These are phyloP conservation scores for Siniperca undulata DNA, from an alignment of 2,797 vertebrate species.

Conservation along the genomic window DNA sequence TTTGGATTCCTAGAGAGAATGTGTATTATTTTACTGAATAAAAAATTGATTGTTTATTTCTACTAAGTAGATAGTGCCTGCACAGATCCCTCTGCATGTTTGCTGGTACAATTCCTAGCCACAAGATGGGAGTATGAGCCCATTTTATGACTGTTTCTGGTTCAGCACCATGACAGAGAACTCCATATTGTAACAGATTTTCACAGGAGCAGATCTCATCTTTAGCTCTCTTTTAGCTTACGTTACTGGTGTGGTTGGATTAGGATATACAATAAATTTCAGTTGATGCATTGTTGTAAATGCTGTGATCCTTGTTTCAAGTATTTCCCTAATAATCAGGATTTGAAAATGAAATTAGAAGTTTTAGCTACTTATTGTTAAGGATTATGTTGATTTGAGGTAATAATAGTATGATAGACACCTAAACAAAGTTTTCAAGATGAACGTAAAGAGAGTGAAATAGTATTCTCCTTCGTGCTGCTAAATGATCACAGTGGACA, in stretches of 20 bases:
- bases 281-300: background rate
- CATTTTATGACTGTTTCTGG: constrained; percentile 12
- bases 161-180: constrained; percentile 13
- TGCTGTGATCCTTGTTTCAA: background rate
- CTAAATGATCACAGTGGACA: constrained; percentile 19
- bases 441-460: background rate
- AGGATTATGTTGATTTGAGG: background rate
- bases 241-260: background rate
- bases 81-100: background rate
- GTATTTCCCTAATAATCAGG: background rate
- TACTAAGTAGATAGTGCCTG: background rate
- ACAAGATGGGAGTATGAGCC: constrained; percentile 80
- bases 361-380: background rate
- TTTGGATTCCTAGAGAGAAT: constrained; percentile 29
- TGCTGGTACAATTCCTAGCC: constrained; percentile 56
- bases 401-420: background rate
- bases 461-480: background rate
- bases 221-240: background rate
- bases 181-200: constrained; percentile 11
- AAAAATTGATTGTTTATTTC: constrained; percentile 33
- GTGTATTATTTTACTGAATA: constrained; percentile 38
- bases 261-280: background rate
- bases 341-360: background rate
- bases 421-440: background rate
- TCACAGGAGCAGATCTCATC: constrained; percentile 8